Evolutionary conservation across 2,888 invertebrate genomes (phyloP).

Genomic region (Panzeria rudis): DNA sequence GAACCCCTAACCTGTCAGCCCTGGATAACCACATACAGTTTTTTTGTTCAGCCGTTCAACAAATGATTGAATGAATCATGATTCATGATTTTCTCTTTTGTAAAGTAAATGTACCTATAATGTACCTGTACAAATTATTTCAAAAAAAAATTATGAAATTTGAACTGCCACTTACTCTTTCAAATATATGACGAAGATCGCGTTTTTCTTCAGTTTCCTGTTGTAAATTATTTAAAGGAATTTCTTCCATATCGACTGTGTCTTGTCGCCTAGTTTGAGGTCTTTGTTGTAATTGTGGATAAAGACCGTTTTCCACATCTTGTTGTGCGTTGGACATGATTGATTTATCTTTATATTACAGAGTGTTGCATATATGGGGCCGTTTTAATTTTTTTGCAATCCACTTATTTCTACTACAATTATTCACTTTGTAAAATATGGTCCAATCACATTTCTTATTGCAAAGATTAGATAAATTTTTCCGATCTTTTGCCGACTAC

Average conservation of each 20-base stretch:
- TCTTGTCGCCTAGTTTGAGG: conserved; percentile 80
- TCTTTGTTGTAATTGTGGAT: conserved; percentile 78
- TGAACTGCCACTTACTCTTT: conserved; percentile 77
- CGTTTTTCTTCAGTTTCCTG: conserved; percentile 79
- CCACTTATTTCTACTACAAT: conserved; percentile 1
- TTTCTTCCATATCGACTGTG: conserved; percentile 81
- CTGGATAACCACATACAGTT: too few species aligned
- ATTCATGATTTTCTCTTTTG: conserved; percentile 34
- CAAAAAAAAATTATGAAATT: neutral
- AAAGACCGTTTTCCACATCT: conserved; percentile 79
- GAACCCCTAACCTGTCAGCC: too few species aligned
- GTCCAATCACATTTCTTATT: conserved; percentile 29
- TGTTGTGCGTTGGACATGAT: conserved; percentile 59
- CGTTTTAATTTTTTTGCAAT: neutral
- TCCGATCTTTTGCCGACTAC: conserved; percentile 14
- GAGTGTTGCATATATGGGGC: neutral
- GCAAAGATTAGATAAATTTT: conserved; percentile 48
- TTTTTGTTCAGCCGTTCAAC: conserved; percentile 11
- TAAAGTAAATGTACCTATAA: neutral
- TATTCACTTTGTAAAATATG: conserved; percentile 3
- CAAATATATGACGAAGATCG: conserved; percentile 79
- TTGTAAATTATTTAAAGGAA: conserved; percentile 76
- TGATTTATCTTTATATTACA: conserved; percentile 11
- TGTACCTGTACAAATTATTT: neutral
- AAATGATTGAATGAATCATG: conserved; percentile 58